These are phyloP conservation scores for Synanthedon andrenaeformis DNA, from an alignment of 2,888 invertebrate species.

Conservation along the genomic window DNA sequence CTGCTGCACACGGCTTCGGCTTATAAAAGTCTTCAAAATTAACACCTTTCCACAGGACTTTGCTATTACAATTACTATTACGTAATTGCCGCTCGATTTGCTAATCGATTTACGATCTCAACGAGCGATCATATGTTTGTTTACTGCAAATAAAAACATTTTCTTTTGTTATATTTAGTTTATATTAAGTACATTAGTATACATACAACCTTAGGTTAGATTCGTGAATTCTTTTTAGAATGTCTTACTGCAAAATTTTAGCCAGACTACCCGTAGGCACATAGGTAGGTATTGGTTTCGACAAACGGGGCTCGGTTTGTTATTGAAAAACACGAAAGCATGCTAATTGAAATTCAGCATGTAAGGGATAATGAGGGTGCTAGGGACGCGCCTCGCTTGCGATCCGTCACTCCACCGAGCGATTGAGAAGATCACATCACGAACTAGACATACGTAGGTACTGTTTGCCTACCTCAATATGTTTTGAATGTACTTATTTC, in stretches of 20 bases:
- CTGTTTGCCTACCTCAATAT: conserved; percentile 3
- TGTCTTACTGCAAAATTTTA: background rate
- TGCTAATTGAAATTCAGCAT: conserved; percentile 69
- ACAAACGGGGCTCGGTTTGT: conserved; percentile 40
- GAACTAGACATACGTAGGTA: conserved; percentile 12
- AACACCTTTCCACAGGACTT: too few species aligned
- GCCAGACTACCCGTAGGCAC: conserved; percentile 5
- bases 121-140: too few species aligned
- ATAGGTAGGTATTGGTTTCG: conserved; percentile 24
- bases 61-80: too few species aligned
- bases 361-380: conserved; percentile 67
- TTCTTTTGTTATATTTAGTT: too few species aligned
- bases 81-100: too few species aligned
- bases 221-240: too few species aligned
- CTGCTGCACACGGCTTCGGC: too few species aligned
- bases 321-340: conserved; percentile 62
- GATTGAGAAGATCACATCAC: conserved; percentile 33
- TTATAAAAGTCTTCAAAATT: too few species aligned
- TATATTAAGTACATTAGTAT: too few species aligned
- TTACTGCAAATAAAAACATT: too few species aligned
- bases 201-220: too few species aligned
- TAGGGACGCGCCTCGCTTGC: conserved; percentile 21
- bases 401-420: conserved; percentile 36
- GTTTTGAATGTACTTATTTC: background rate
- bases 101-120: too few species aligned